phyloP scores from a whole-genome alignment of 1,140 invertebrate species.

The Pseudomyrmex flavicornis region DNA sequence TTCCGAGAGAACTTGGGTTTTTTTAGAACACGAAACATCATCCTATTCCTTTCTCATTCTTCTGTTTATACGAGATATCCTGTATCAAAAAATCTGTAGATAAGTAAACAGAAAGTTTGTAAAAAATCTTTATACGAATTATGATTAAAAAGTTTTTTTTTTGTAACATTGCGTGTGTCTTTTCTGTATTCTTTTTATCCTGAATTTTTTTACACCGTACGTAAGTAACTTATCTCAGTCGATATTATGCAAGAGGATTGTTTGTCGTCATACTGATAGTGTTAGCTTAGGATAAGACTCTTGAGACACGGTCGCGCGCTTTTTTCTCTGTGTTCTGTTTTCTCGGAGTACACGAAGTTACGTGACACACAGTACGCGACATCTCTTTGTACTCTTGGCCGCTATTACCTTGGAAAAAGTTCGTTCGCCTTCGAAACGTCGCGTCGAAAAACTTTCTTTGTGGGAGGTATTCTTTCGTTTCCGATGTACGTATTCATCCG shows the following conservation, averaged over 20 bases:
- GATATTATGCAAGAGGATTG: neutral
- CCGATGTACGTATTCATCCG: conserved; percentile 51
- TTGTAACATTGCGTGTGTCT: neutral
- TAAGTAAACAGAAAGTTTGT: conserved; percentile 9
- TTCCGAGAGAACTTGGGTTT: conserved; percentile 8
- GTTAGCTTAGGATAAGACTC: conserved; percentile 23
- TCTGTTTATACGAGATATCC: neutral
- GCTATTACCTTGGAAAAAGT: conserved; percentile 52
- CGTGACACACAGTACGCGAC: conserved; percentile 42
- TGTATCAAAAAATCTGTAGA: neutral
- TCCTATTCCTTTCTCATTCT: conserved; percentile 2
- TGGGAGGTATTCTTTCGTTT: neutral
- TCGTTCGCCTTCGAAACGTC: conserved; percentile 34
- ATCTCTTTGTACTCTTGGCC: conserved; percentile 57
- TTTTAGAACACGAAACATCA: neutral
- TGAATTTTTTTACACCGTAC: neutral
- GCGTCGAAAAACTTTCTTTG: conserved; percentile 43
- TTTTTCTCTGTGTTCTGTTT: conserved; percentile 32
- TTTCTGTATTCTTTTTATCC: no score
- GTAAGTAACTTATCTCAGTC: conserved; percentile 9
- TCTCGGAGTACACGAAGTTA: conserved; percentile 36
- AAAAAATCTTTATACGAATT: conserved; percentile 17
- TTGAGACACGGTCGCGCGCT: neutral
- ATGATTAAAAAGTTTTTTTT: no score
- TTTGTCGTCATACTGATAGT: neutral